These are phyloP conservation scores for Lepidostoma basale DNA, from an alignment of 1,140 invertebrate genomes.

Conservation along the genomic window DNA sequence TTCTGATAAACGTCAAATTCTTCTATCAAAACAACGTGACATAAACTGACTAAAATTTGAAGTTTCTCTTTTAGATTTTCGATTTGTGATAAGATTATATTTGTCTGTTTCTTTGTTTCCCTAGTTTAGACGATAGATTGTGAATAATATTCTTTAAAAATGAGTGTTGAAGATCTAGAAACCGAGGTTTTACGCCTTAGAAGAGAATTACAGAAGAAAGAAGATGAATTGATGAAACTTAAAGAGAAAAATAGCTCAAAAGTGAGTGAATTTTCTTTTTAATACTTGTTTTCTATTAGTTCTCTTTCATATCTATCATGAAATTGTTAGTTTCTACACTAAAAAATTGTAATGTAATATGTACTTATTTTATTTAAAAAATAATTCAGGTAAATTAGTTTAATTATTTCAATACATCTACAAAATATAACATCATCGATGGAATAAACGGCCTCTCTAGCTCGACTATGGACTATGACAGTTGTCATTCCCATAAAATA, in stretches of 20 bases:
- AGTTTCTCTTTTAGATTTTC: background rate
- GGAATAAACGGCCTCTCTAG: too few species aligned
- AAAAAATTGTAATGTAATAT: too few species aligned
- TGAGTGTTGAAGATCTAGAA: constrained; percentile 45
- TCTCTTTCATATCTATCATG: too few species aligned
- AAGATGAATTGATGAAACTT: constrained; percentile 48
- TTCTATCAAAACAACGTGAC: background rate
- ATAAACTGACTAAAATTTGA: background rate
- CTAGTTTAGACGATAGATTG: background rate
- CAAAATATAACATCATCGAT: too few species aligned
- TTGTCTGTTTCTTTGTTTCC: background rate
- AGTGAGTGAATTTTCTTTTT: background rate
- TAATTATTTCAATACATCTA: too few species aligned
- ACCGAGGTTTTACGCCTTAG: constrained; percentile 50
- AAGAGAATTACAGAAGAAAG: constrained; percentile 49
- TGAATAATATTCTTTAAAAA: background rate
- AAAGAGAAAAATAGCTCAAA: constrained; percentile 42
- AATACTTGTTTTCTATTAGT: too few species aligned
- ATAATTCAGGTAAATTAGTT: too few species aligned
- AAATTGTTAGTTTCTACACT: too few species aligned
- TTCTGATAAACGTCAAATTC: background rate
- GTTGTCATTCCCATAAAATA: too few species aligned
- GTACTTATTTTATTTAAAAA: too few species aligned
- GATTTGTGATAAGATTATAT: background rate
- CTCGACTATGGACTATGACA: too few species aligned